Percentiles rank a stretch among this genome's conserved stretches.
phyloP scores from a whole-genome alignment of 2,797 vertebrate genomes.

The Novumbra hubbsi region DNA sequence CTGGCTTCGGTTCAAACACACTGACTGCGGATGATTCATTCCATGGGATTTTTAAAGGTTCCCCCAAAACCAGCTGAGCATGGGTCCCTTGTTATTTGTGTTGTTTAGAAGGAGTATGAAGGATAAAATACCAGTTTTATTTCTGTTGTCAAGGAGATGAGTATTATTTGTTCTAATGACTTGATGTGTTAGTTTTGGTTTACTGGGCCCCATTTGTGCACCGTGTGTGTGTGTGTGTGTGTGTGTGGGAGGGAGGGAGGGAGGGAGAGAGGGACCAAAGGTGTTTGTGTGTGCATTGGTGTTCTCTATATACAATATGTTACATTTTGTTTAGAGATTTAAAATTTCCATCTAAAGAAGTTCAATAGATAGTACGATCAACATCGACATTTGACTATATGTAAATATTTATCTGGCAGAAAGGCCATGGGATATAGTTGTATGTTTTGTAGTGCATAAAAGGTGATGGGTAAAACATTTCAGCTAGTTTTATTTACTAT shows the following conservation, averaged over 20 bases:
- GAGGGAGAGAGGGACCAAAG: too few relatives aligned
- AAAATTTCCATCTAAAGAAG: too few relatives aligned
- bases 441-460: not conserved
- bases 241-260: too few relatives aligned
- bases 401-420: not conserved
- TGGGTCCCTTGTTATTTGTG: too few relatives aligned
- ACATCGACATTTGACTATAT: not conserved
- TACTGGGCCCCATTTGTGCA: not conserved
- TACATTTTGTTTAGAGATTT: too few relatives aligned
- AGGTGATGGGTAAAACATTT: not conserved
- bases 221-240: not conserved
- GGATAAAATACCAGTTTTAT: slow-evolving; percentile 35
- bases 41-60: slow-evolving; percentile 34
- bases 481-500: too few relatives aligned
- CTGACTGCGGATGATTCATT: slow-evolving; percentile 57
- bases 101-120: slow-evolving; percentile 11
- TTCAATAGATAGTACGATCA: too few relatives aligned
- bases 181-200: slow-evolving; percentile 30
- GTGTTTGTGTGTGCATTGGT: too few relatives aligned
- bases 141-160: slow-evolving; percentile 52
- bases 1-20: slow-evolving; percentile 48
- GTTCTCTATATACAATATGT: too few relatives aligned
- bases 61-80: slow-evolving; percentile 14
- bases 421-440: not conserved
- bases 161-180: slow-evolving; percentile 56